Conservation (phyloP, 1,140 invertebrate species). For the Caenorhabditis elegans region WBcel235 BX284605.5:6008501-6009000, state of each 20-base stretch:
- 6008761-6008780: background rate
- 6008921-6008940: too few species aligned
- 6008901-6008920: too few species aligned
- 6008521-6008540: slow-evolving; percentile 27
- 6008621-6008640: background rate
- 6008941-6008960: too few species aligned
- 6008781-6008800: background rate
- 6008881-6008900: too few species aligned
- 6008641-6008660: background rate
- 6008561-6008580: slow-evolving; percentile 31
- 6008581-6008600: slow-evolving; percentile 18
- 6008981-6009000: too few species aligned
- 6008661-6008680: background rate
- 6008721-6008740: background rate
- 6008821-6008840: background rate
- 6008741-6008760: background rate
- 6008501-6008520: slow-evolving; percentile 30
- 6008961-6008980: too few species aligned
- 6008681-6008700: background rate
- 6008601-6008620: slow-evolving; percentile 20
- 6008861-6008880: too few species aligned
- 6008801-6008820: slow-evolving; percentile 21
- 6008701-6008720: background rate
- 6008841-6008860: background rate
- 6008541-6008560: slow-evolving; percentile 19